Evolutionary conservation across 2,113 vertebrate genomes (phyloP).

Genomic region (Mirounga angustirostris): DNA sequence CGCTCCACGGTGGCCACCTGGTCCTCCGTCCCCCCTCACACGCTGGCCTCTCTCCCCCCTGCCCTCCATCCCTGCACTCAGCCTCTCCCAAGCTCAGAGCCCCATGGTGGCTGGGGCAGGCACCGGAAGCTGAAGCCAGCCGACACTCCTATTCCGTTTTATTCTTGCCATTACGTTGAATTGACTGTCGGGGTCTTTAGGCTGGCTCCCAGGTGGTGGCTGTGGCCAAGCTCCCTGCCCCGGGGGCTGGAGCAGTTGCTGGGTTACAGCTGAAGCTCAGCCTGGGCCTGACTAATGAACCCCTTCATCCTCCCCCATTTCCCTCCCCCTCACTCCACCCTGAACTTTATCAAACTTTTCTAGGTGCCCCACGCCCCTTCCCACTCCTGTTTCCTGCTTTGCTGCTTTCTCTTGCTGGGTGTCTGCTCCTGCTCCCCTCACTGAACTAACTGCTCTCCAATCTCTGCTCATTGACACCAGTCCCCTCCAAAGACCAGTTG

Average conservation of each 20-base stretch:
- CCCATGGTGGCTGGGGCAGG: not conserved
- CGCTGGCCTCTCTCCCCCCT: not conserved
- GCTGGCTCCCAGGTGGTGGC: not conserved
- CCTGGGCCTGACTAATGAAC: slow-evolving; percentile 7
- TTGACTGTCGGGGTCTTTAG: not conserved
- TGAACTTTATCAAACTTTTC: slow-evolving; percentile 34
- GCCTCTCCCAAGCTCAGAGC: not conserved
- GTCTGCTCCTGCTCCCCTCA: not conserved
- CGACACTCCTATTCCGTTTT: not conserved
- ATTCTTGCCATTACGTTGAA: not conserved
- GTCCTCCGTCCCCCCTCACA: not conserved
- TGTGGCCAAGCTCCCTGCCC: not conserved
- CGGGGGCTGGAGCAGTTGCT: not conserved
- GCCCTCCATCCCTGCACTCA: not conserved
- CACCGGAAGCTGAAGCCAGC: not conserved
- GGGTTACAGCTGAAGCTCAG: not conserved
- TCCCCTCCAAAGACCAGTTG: not conserved
- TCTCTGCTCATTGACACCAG: not conserved
- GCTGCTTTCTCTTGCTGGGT: slow-evolving; percentile 1
- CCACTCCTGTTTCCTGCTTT: slow-evolving; percentile 43
- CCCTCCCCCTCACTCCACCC: slow-evolving; percentile 40
- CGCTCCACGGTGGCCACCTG: no score
- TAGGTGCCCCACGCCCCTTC: not conserved
- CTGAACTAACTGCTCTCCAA: not conserved
- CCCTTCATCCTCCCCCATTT: not conserved